Base-by-base conservation (phyloP, 1,140 invertebrate species). In the Phymastichus coffea region DNA sequence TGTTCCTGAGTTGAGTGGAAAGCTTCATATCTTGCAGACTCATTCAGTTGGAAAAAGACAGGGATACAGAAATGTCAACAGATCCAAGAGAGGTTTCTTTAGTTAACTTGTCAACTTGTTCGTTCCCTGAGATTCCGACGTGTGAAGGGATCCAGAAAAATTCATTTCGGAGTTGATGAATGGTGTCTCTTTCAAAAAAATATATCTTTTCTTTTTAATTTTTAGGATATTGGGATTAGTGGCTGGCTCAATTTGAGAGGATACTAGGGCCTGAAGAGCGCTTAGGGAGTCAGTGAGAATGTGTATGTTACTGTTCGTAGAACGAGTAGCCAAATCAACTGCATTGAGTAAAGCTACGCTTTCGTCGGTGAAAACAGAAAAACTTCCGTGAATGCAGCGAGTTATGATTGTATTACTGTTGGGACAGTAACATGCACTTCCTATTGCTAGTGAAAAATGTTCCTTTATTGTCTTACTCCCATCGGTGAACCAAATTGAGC, bases 121-220 rank as follows among this genome's bases (percentile, higher is more conserved):
- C 54, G 22, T 57, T 57, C n/a, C 40, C 40, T 12, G 8, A 1
- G 15, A 57, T 57, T n/a, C 41, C 54, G 6, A 47, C 23, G 35
- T 57, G 54, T 14, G 54, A 57, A 3, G 54, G 54, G n/a, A 57
- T 57, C 54, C 54, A 57, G 20, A 14, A 30, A 20, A 57, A 46
- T 20, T 19, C 4, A 6, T 46, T 40, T 9, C 14, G 19, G 2
- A 9, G 12, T 8, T 33, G 30, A 6, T 10, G 2, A 8, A 9
- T 6, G 28, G 8, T 4, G 10, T 15, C 7, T 40, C 28, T 25
- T 2, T 47, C 28, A 28, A 28, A 47, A n/a, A n/a, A n/a, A n/a
- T n/a, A n/a, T n/a, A 28, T n/a, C n/a, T n/a, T n/a, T 47, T 47
- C n/a, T 30, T 33, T 28, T 40, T 38, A 7, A 22, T 53, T 6